Percentiles rank a stretch among this genome's conserved stretches.
These are phyloP conservation scores for Dryomyza anilis DNA, from an alignment of 2,888 invertebrate genomes.

Conservation along the genomic window DNA sequence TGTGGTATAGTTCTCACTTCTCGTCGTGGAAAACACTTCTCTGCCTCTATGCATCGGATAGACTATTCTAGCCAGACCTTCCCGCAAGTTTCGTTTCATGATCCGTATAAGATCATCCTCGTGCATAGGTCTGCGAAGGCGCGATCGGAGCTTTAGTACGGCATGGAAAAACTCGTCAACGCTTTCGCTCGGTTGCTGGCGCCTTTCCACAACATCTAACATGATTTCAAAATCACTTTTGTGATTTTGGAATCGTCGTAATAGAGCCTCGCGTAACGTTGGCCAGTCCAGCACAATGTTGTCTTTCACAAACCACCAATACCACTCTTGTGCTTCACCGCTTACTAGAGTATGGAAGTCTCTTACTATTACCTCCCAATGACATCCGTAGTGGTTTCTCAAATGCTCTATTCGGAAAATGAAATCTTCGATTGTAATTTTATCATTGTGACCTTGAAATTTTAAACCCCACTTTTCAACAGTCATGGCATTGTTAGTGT, in stretches of 20 bases:
- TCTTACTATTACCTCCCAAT: background rate
- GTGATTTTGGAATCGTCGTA: background rate
- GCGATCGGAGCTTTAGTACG: background rate
- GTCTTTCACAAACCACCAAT: slow-evolving; percentile 5
- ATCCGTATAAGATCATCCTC: slow-evolving; percentile 9
- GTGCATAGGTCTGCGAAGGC: background rate
- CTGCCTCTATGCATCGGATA: background rate
- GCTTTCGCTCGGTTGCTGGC: slow-evolving; percentile 3
- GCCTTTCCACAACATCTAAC: slow-evolving; percentile 10
- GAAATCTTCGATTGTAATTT: too few species aligned
- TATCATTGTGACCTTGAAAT: too few species aligned
- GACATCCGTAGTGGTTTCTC: background rate
- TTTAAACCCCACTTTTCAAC: too few species aligned
- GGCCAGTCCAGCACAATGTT: background rate
- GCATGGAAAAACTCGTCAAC: slow-evolving; percentile 6
- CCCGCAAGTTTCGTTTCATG: slow-evolving; percentile 7
- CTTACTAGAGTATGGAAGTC: slow-evolving; percentile 16
- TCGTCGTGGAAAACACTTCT: background rate
- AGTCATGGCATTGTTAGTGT: too few species aligned
- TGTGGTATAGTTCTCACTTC: background rate
- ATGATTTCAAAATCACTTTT: slow-evolving; percentile 15
- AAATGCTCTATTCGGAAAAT: slow-evolving; percentile 21
- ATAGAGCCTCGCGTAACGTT: background rate
- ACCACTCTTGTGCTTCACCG: slow-evolving; percentile 20
- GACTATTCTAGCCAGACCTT: slow-evolving; percentile 1